Evolutionary conservation across 2,113 vertebrate genomes (phyloP).

Genomic region (Nibea coibor): DNA sequence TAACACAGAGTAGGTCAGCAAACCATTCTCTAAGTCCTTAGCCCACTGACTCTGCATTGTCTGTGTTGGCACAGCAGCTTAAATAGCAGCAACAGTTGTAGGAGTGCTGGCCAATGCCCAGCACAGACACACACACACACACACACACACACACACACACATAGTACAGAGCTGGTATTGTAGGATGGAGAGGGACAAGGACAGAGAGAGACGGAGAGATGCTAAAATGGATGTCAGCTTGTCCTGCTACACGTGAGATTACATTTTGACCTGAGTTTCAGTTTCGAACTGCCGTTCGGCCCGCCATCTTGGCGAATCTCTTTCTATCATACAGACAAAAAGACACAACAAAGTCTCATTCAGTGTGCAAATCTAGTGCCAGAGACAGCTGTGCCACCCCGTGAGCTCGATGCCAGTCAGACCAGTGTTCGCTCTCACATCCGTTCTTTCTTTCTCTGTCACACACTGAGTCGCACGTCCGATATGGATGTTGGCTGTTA

Average conservation of each 20-base stretch:
- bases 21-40: not conserved
- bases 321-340: not conserved
- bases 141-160: slow-evolving; percentile 6
- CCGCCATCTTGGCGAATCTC: not conserved
- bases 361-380: slow-evolving; percentile 35
- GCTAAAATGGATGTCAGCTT: slow-evolving; percentile 26
- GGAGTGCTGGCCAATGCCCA: slow-evolving; percentile 34
- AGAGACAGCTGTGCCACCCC: slow-evolving; percentile 55
- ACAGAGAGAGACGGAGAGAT: not conserved
- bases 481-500: not conserved
- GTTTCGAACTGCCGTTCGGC: slow-evolving; percentile 2
- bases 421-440: slow-evolving; percentile 30
- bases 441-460: not conserved
- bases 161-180: slow-evolving; percentile 56
- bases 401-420: slow-evolving; percentile 44
- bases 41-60: slow-evolving; percentile 35
- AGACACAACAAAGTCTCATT: slow-evolving; percentile 32
- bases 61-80: slow-evolving; percentile 34
- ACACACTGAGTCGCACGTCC: slow-evolving; percentile 3
- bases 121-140: slow-evolving; percentile 14
- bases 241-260: not conserved
- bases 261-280: slow-evolving; percentile 7
- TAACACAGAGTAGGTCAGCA: slow-evolving; percentile 24
- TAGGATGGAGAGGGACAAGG: slow-evolving; percentile 34
- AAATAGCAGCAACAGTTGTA: slow-evolving; percentile 53